A percentile compares a stretch with the other conserved stretches of the same genome.
phyloP scores from a whole-genome alignment of 2,113 vertebrate genomes.

The Anthoscopus minutus region DNA sequence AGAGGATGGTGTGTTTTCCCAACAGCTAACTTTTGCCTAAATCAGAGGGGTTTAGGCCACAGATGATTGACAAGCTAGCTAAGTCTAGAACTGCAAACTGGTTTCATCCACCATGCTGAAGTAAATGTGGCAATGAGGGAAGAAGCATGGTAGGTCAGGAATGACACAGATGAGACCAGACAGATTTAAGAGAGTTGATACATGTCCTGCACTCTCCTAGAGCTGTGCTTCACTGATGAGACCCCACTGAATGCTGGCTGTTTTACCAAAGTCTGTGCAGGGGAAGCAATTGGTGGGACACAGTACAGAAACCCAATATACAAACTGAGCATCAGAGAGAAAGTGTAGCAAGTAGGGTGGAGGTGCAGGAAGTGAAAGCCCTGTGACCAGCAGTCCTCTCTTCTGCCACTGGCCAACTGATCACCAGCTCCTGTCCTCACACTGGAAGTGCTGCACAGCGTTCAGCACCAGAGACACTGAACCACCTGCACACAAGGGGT shows the following conservation, averaged over 20 bases:
- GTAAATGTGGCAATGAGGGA: neutral
- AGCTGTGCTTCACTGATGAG: neutral
- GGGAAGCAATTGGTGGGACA: neutral
- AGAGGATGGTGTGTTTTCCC: neutral
- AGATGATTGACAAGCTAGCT: neutral
- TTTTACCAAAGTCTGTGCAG: neutral
- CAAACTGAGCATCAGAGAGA: neutral
- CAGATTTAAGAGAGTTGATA: neutral
- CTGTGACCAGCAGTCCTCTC: neutral
- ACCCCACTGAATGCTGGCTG: neutral
- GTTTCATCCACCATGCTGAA: neutral
- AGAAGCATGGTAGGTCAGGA: neutral
- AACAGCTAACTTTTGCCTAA: neutral
- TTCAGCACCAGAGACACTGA: neutral
- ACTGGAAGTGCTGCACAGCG: neutral
- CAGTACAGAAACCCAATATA: neutral
- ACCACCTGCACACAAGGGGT: neutral
- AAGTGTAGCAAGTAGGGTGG: neutral
- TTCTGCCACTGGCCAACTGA: rapidly evolving
- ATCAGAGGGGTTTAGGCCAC: neutral
- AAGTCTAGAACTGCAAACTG: neutral
- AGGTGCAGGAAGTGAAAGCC: neutral
- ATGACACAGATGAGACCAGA: rapidly evolving
- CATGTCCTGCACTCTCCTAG: rapidly evolving
- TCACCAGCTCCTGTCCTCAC: neutral